These are phyloP conservation scores for Pipistrellus pipistrellus DNA, from an alignment of 2,797 vertebrate species.

Conservation along the genomic window DNA sequence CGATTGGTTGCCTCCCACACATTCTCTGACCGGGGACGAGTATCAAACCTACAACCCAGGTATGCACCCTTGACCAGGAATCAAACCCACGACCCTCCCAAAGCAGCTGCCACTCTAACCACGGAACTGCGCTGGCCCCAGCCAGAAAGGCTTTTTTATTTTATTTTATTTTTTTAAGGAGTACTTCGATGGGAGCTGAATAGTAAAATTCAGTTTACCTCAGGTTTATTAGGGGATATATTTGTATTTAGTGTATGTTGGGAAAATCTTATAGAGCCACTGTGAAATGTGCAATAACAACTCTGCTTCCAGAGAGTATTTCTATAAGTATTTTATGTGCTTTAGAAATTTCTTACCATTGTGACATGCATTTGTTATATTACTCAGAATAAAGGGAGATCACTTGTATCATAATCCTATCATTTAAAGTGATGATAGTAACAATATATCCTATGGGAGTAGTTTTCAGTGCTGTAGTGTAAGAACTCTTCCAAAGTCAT, in stretches of 20 bases:
- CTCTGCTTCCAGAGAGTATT: not conserved
- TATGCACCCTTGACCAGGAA: too few species aligned
- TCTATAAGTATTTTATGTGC: not conserved
- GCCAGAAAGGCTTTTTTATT: not conserved
- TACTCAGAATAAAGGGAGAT: slow-evolving; percentile 1
- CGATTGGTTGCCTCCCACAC: too few species aligned
- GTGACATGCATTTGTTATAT: slow-evolving; percentile 5
- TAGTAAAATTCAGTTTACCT: slow-evolving; percentile 25
- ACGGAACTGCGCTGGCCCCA: too few species aligned
- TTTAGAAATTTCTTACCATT: slow-evolving; percentile 26
- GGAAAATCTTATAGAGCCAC: not conserved
- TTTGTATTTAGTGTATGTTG: slow-evolving; percentile 15
- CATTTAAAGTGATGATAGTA: slow-evolving; percentile 27
- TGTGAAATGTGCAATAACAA: slow-evolving; percentile 53
- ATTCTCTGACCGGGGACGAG: too few species aligned
- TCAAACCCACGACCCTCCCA: too few species aligned
- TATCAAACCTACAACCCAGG: too few species aligned
- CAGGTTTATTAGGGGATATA: not conserved
- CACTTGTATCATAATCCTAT: slow-evolving; percentile 6
- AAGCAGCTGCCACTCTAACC: too few species aligned
- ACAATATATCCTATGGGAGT: not conserved
- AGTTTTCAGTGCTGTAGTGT: not conserved
- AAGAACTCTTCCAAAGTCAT: slow-evolving; percentile 14
- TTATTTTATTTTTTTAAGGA: not conserved
- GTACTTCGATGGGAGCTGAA: not conserved